Evolutionary conservation across 1,140 invertebrate species (phyloP), one percentile per base, ranked within the genome.

Genomic region (Adelges cooleyi): DNA sequence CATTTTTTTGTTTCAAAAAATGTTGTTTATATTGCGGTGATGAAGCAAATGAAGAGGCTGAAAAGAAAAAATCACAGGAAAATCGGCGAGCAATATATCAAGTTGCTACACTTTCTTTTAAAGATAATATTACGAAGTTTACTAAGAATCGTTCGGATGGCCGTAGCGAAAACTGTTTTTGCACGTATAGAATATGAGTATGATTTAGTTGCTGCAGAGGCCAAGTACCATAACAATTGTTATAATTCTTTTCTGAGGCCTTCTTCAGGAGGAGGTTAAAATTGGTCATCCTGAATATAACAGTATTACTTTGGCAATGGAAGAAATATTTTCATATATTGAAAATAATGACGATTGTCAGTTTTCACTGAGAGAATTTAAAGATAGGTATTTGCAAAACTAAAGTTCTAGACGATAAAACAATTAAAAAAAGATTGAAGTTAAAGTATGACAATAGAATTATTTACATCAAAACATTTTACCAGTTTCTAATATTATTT

Each of bases 271-370:
- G 49, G 22, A n/a, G n/a, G n/a, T n/a, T 50, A 29, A 51, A 51
- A 51, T 11, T 18, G 50, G 25, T 33, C 25, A 27, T 51, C 25
- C 50, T 20, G n/a, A 29, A 51, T n/a, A 29, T 18, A 17, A 51
- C 13, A 33, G 5, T 29, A 1, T 51, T 29, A 51, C 2, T 51
- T 51, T 29, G 15, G 25, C 9, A 10, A 51, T 51, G 50, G 25
- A 33, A 51, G 50, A 51, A 51, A 33, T 51, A 51, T 51, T 51
- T 2, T 1, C 9, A 18, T 50, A 50, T 9, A 51, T 51, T 29
- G 25, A 51, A 51, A 51, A 33, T 51, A 51, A 33, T 51, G 50
- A 51, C n/a, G 25, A 33, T 33, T 51, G 50, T 33, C 50, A 51
- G 3, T 51, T 51, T 51, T 29, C 50, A 33, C 25, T 33, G 17